Evolutionary conservation across 2,888 invertebrate species (phyloP).

Genomic region (Penaeus monodon): DNA sequence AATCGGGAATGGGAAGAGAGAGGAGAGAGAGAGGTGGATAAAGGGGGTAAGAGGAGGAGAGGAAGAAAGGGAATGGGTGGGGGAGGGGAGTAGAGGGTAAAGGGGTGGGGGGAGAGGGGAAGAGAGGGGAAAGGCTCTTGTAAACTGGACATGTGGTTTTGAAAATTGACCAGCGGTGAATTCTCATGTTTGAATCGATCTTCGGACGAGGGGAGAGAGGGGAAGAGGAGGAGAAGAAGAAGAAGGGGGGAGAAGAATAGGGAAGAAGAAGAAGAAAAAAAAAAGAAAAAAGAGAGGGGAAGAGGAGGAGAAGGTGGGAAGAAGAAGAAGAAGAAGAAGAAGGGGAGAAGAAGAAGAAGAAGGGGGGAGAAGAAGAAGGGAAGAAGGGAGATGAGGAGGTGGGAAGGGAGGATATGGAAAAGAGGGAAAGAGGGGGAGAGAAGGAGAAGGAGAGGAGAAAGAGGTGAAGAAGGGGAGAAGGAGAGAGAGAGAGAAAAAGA

Average conservation of each 20-base stretch:
- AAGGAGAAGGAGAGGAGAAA: not conserved
- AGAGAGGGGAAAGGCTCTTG: not conserved
- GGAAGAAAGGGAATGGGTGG: too few relatives aligned
- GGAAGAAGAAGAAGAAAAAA: not conserved
- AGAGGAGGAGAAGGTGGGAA: too few relatives aligned
- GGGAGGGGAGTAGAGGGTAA: not conserved
- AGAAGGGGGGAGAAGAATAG: slow-evolving; percentile 1
- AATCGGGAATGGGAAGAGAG: too few relatives aligned
- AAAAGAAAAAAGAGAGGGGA: too few relatives aligned
- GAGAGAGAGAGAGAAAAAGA: too few relatives aligned
- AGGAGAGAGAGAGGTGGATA: not conserved
- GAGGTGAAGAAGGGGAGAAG: too few relatives aligned
- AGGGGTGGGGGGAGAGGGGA: not conserved
- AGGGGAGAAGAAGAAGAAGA: not conserved
- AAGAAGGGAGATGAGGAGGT: not conserved
- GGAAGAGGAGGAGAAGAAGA: not conserved
- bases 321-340: too few relatives aligned
- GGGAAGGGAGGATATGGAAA: not conserved
- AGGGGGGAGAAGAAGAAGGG: not conserved
- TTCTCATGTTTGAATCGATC: not conserved
- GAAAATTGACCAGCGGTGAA: not conserved
- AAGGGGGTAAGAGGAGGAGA: not conserved
- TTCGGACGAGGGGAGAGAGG: not conserved
- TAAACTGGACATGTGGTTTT: not conserved
- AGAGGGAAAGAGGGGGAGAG: not conserved